These are phyloP conservation scores for Anhinga rufa DNA, from an alignment of 2,113 vertebrate species.

Conservation along the genomic window DNA sequence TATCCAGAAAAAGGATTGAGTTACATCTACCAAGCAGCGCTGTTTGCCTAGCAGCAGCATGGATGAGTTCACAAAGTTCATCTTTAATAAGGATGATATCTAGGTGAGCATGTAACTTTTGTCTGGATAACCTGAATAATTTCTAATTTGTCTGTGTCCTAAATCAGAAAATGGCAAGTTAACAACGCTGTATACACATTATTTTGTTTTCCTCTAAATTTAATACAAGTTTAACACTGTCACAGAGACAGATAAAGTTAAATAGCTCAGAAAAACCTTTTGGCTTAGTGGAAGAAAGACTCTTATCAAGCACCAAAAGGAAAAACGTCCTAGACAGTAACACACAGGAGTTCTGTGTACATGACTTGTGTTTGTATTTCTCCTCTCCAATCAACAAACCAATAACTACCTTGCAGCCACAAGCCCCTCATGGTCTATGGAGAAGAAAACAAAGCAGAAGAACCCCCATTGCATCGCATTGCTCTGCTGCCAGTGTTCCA, in stretches of 20 bases:
- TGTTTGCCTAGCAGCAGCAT: not conserved
- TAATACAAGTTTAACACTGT: not conserved
- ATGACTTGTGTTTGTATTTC: not conserved
- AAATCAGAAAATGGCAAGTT: not conserved
- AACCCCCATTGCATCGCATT: fast-evolving
- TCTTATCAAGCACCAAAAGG: not conserved
- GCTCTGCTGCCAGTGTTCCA: not conserved
- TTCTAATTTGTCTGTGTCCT: not conserved
- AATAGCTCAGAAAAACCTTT: not conserved
- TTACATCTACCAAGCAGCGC: not conserved
- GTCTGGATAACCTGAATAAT: conserved; percentile 3
- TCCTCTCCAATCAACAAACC: not conserved
- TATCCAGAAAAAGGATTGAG: not conserved
- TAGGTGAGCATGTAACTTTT: not conserved
- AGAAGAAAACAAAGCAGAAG: not conserved
- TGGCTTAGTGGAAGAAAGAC: not conserved
- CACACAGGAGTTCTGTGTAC: not conserved
- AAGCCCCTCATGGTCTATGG: not conserved
- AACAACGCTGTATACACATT: not conserved
- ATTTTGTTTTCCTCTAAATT: not conserved
- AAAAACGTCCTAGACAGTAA: not conserved
- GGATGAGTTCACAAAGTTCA: not conserved
- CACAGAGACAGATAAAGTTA: not conserved
- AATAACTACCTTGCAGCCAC: not conserved
- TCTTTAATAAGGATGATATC: not conserved